Conservation (phyloP, 2,888 invertebrate species). For the Thelaira solivaga region DNA sequence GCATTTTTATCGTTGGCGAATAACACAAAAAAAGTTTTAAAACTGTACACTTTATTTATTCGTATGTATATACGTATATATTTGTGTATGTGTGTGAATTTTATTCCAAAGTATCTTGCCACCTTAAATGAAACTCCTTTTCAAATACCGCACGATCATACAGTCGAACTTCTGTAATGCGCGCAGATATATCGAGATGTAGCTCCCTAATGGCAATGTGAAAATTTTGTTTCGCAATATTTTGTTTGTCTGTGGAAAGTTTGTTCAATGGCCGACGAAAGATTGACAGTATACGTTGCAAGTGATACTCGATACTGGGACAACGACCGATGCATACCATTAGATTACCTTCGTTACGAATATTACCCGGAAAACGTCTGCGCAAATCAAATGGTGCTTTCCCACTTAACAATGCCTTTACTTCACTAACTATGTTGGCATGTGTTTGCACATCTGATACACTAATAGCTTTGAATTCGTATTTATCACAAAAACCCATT, state of each 20-base stretch:
- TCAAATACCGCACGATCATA: conserved; percentile 72
- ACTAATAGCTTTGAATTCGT: conserved; percentile 71
- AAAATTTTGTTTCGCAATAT: conserved; percentile 71
- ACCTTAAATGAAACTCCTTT: conserved; percentile 70
- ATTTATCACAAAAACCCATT: conserved; percentile 73
- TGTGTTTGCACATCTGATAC: conserved; percentile 68
- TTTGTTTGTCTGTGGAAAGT: conserved; percentile 71
- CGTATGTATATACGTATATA: too few species aligned
- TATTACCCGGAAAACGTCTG: conserved; percentile 71
- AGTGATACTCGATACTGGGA: conserved; percentile 71
- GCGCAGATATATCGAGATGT: conserved; percentile 72
- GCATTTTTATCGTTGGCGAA: too few species aligned
- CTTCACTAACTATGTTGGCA: conserved; percentile 69
- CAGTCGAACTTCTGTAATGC: conserved; percentile 70
- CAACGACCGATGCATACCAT: conserved; percentile 73
- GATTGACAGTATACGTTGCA: conserved; percentile 70
- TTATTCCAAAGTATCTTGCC: conserved; percentile 66
- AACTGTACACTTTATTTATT: too few species aligned
- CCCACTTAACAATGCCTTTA: conserved; percentile 66
- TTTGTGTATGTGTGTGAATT: too few species aligned
- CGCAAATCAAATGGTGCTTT: conserved; percentile 71
- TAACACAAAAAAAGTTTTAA: too few species aligned
- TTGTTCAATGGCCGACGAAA: conserved; percentile 71
- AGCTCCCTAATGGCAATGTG: conserved; percentile 72
- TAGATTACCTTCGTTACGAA: conserved; percentile 71